A percentile compares a stretch with the other conserved stretches of the same genome.
Conservation (phyloP, 92 coral and sea anemone species). For the Palythoa caribaeorum region DNA sequence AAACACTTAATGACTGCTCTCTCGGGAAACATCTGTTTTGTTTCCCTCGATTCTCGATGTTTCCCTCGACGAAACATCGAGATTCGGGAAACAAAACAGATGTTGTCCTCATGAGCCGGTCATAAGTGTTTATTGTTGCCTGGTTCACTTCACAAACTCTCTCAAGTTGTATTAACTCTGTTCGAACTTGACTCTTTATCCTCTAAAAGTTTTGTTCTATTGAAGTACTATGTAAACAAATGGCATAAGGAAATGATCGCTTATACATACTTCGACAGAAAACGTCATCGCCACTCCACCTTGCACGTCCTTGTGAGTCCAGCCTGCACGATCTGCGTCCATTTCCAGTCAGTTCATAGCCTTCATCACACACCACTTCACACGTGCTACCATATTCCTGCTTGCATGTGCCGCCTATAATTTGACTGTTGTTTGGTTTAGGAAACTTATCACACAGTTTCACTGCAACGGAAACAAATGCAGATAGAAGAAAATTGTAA, state of each 20-base stretch:
- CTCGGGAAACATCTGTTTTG: too few species aligned
- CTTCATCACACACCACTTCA: slow-evolving; percentile 75
- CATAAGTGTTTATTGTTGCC: too few species aligned
- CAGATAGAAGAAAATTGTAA: neutral
- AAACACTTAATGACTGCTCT: too few species aligned
- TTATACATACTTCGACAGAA: slow-evolving; percentile 66
- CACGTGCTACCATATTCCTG: slow-evolving; percentile 79
- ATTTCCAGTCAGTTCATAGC: slow-evolving; percentile 73
- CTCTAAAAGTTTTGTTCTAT: neutral
- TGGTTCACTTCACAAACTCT: too few species aligned
- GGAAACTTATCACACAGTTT: slow-evolving; percentile 69
- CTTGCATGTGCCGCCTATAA: slow-evolving; percentile 77
- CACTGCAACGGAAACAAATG: slow-evolving; percentile 47
- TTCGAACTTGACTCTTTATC: too few species aligned
- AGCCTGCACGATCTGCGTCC: slow-evolving; percentile 70
- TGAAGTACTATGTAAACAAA: neutral
- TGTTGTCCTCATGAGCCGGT: too few species aligned
- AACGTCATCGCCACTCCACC: slow-evolving; percentile 77
- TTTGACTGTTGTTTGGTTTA: slow-evolving; percentile 66
- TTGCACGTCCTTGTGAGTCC: slow-evolving; percentile 29
- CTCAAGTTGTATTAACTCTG: too few species aligned
- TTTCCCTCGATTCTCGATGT: too few species aligned
- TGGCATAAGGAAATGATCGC: neutral
- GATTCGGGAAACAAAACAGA: too few species aligned
- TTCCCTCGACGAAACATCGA: too few species aligned